phyloP scores from a whole-genome alignment of 2,888 invertebrate genomes.

The Troides aeacus region DNA sequence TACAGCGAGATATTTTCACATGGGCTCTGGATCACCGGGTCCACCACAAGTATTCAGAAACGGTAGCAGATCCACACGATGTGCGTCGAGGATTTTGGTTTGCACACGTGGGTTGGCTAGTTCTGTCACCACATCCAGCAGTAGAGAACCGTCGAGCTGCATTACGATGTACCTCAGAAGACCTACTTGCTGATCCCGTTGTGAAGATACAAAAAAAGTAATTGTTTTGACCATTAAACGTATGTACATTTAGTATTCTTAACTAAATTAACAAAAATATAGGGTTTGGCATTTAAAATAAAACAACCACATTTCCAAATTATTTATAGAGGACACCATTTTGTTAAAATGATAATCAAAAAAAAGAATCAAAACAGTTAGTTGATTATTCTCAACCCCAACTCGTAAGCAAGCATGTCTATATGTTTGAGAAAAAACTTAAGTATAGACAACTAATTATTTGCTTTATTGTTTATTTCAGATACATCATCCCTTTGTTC shows the following conservation, averaged over 20 bases:
- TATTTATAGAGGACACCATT: too few species aligned
- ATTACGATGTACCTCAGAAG: conserved; percentile 81
- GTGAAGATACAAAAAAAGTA: conserved; percentile 88
- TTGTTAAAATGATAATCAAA: neutral
- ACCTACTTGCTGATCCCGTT: conserved; percentile 85
- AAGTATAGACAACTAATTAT: neutral
- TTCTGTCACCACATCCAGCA: conserved; percentile 90
- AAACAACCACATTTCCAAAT: too few species aligned
- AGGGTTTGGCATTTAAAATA: neutral
- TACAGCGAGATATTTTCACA: conserved; percentile 88
- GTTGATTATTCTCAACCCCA: neutral
- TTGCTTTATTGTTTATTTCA: conserved; percentile 49
- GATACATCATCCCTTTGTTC: conserved; percentile 86
- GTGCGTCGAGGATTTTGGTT: conserved; percentile 93
- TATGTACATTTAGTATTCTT: neutral
- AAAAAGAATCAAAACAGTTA: neutral
- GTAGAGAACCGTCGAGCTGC: conserved; percentile 84
- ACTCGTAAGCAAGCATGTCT: neutral
- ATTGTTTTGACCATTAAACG: conserved; percentile 35
- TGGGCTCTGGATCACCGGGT: conserved; percentile 94
- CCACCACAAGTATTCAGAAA: conserved; percentile 93
- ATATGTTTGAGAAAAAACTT: neutral
- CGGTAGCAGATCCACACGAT: conserved; percentile 92
- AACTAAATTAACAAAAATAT: neutral
- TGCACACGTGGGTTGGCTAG: conserved; percentile 95